Evolutionary conservation across 2,113 vertebrate genomes (phyloP).

Genomic region (Atractosteus spatula): DNA sequence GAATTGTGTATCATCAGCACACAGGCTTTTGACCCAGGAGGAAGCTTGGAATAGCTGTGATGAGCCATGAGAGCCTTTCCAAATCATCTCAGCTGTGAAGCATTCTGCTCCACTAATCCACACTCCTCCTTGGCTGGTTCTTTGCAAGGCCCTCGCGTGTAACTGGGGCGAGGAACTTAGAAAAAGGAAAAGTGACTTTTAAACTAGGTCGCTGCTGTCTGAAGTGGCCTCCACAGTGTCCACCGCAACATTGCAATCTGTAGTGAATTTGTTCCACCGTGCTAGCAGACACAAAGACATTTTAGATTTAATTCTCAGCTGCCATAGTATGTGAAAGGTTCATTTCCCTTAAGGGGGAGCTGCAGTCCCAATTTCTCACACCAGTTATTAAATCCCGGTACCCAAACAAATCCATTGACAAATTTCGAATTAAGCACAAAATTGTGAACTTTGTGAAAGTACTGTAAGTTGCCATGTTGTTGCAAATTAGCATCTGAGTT

Average conservation of each 20-base stretch:
- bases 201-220: not conserved
- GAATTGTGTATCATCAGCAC: not conserved
- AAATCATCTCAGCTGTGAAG: slow-evolving; percentile 1
- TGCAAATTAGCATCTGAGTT: too few species aligned
- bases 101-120: not conserved
- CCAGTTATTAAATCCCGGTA: too few species aligned
- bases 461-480: too few species aligned
- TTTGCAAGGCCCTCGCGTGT: not conserved
- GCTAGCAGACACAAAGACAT: not conserved
- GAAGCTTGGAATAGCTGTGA: not conserved
- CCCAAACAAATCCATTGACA: too few species aligned
- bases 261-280: not conserved
- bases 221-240: not conserved
- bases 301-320: too few species aligned
- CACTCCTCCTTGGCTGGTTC: not conserved
- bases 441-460: too few species aligned
- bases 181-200: not conserved
- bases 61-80: not conserved
- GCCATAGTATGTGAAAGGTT: too few species aligned
- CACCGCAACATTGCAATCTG: not conserved
- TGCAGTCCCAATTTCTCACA: too few species aligned
- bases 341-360: too few species aligned
- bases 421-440: too few species aligned
- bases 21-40: slow-evolving; percentile 1
- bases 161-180: not conserved